Base-by-base conservation (phyloP, 2,113 vertebrate species). In the Perca fluviatilis region DNA sequence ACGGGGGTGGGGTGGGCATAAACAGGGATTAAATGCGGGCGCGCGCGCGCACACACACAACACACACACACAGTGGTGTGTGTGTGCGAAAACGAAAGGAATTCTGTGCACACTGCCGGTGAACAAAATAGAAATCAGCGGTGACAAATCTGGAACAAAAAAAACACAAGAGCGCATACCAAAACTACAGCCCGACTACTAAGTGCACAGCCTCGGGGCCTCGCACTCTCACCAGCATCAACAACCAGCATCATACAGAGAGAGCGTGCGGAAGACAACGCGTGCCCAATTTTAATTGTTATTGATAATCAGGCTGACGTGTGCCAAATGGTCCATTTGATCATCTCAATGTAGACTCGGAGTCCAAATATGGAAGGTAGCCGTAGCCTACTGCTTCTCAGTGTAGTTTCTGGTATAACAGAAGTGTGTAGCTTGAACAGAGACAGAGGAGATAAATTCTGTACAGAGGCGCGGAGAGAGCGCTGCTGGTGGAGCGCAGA, bases 1-100 rank as follows among this genome's bases (percentile, higher is more conserved):
- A 91, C 90, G 91, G 91, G 93, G 92, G 91, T 86, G 92, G 92
- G 91, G 91, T 83, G 88, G 90, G 86, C 86, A 92, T 91, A 91
- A 93, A 93, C 92, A 93, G 51, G 87, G 93, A 93, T 93, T 94
- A 93, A 90, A 91, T 72, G 62, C 49, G 72, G 66, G 60, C 40
- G 74, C 68, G 62, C 84, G 15, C 86, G n/a, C 80, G 21, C 73
- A 3, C 70, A 43, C 77, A 25, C 23, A 33, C n/a, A n/a, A 27
- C 73, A 74, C 72, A 69, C 70, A 71, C 65, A 68, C 73, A 18
- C 50, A 36, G 19, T 6, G 58, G 27, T n/a, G 61, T 6, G 7
- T 40, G 36, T 36, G 36, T 33, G 50, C 10, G 61, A 21, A 21
- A 77, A 60, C 43, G 72, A 82, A 61, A 87, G 79, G 67, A 84